Evolutionary conservation across 1,140 invertebrate species (phyloP).

Genomic region (Ylistrum balloti): DNA sequence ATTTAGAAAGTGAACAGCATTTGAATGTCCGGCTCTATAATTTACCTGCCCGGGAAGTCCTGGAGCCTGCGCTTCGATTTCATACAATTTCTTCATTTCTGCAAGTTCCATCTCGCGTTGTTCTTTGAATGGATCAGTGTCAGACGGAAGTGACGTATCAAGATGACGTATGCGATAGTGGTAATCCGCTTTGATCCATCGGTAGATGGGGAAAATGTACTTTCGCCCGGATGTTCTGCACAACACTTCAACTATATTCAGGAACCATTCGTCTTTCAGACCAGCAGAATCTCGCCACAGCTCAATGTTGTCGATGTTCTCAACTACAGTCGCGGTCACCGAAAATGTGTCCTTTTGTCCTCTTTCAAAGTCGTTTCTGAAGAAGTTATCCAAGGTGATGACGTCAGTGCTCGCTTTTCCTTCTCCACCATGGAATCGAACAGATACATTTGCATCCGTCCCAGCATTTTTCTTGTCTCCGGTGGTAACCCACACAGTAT

Average conservation of each 20-base stretch:
- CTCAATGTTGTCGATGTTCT: conserved; percentile 76
- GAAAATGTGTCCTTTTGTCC: conserved; percentile 78
- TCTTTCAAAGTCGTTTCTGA: conserved; percentile 82
- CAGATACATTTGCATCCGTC: conserved; percentile 69
- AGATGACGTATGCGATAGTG: conserved; percentile 82
- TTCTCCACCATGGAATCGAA: conserved; percentile 77
- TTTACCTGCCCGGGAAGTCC: conserved; percentile 82
- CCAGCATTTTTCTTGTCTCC: conserved; percentile 70
- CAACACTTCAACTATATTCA: conserved; percentile 81
- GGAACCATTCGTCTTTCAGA: conserved; percentile 82
- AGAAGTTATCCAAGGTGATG: conserved; percentile 79
- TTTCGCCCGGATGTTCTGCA: conserved; percentile 76
- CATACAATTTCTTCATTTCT: conserved; percentile 79
- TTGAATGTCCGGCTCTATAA: no score
- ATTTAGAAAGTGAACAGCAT: no score
- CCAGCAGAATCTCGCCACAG: conserved; percentile 82
- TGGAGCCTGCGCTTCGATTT: conserved; percentile 77
- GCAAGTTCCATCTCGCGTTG: conserved; percentile 80
- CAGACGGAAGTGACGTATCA: conserved; percentile 83
- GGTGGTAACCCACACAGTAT: conserved; percentile 66
- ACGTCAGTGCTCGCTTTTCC: conserved; percentile 73
- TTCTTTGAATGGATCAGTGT: conserved; percentile 80
- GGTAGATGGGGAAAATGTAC: conserved; percentile 82
- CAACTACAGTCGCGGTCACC: conserved; percentile 55
- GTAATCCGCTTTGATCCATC: conserved; percentile 82